phyloP scores from a whole-genome alignment of 2,888 invertebrate genomes.

The Dione juno region DNA sequence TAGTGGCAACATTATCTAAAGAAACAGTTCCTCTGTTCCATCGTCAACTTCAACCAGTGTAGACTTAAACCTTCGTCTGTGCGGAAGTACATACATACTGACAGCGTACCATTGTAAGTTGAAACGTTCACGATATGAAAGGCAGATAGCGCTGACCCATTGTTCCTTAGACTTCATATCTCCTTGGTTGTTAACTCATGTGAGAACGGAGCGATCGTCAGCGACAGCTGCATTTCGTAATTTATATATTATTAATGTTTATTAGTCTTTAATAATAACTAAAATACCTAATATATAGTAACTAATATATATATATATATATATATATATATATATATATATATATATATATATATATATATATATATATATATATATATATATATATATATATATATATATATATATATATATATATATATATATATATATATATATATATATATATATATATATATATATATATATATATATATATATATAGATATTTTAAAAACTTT shows the following conservation, averaged over 20 bases:
- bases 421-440: too few relatives aligned
- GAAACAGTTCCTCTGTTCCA: background rate
- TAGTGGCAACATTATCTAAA: background rate
- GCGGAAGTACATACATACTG: constrained; percentile 47
- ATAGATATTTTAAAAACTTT: too few relatives aligned
- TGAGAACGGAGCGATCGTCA: constrained; percentile 46
- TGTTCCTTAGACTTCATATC: constrained; percentile 51
- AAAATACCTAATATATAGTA: too few relatives aligned
- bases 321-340: too few relatives aligned
- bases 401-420: too few relatives aligned
- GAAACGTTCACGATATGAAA: constrained; percentile 52
- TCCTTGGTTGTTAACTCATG: constrained; percentile 50
- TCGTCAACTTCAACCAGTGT: constrained; percentile 36
- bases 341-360: too few relatives aligned
- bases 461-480: too few relatives aligned
- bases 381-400: too few relatives aligned
- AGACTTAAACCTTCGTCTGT: constrained; percentile 39
- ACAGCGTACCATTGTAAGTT: constrained; percentile 43
- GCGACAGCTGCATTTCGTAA: constrained; percentile 26
- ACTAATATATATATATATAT: too few relatives aligned
- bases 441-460: too few relatives aligned
- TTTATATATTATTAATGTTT: background rate
- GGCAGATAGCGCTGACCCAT: constrained; percentile 51
- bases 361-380: too few relatives aligned
- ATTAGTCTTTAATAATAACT: background rate